Conservation (phyloP, 2,888 invertebrate genomes). For the Drosophila acutilabella region DNA sequence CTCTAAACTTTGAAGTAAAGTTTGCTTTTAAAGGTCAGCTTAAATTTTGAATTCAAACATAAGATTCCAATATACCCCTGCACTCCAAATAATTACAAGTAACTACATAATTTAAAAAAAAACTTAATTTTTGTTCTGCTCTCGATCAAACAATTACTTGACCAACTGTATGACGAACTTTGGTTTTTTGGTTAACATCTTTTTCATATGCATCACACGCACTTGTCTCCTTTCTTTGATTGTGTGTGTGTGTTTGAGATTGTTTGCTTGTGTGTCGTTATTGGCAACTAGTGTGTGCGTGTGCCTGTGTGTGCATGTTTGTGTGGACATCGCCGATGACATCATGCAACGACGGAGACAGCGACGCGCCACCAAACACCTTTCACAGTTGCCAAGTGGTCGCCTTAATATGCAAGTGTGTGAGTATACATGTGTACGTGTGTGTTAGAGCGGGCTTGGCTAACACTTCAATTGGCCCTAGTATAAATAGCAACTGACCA, state of each 20-base stretch:
- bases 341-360: constrained; percentile 68
- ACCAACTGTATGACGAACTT: not conserved
- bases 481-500: constrained; percentile 52
- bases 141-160: no score
- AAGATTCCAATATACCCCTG: no score
- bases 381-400: constrained; percentile 51
- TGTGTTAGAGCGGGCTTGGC: constrained; percentile 52
- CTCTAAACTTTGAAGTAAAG: no score
- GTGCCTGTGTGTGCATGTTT: constrained; percentile 3
- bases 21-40: no score
- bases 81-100: no score
- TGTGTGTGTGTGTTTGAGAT: not conserved
- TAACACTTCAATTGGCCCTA: constrained; percentile 63
- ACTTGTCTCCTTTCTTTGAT: constrained; percentile 26
- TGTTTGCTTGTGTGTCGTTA: constrained; percentile 59
- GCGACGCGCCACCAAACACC: constrained; percentile 60
- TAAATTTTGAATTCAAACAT: no score
- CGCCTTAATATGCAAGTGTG: constrained; percentile 15
- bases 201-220: constrained; percentile 29
- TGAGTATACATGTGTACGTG: constrained; percentile 1
- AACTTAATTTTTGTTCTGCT: no score
- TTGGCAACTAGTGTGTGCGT: constrained; percentile 34
- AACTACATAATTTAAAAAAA: no score
- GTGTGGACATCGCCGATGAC: constrained; percentile 65
- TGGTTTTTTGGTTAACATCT: constrained; percentile 27